Evolutionary conservation across 2,888 invertebrate genomes (phyloP).

Genomic region (Rhaphigaster nebulosa): DNA sequence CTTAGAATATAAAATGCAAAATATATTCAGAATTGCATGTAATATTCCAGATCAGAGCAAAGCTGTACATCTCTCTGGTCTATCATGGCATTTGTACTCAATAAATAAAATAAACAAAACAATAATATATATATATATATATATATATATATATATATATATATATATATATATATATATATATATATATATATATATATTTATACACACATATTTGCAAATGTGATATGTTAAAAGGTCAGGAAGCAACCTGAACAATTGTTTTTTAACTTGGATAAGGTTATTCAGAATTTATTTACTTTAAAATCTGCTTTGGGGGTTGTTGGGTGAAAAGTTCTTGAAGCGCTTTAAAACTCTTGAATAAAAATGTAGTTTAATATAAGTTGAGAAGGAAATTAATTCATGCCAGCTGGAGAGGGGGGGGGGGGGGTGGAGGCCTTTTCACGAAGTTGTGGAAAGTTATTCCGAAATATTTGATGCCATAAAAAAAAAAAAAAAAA

Average conservation of each 20-base stretch:
- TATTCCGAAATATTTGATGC: slow-evolving; percentile 45
- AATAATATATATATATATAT: too few species aligned
- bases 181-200: too few species aligned
- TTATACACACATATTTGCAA: too few species aligned
- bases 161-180: too few species aligned
- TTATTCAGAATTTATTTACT: slow-evolving; percentile 57
- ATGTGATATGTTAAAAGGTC: not conserved
- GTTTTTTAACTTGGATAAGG: slow-evolving; percentile 37
- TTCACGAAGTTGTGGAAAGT: slow-evolving; percentile 43
- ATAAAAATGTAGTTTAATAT: slow-evolving; percentile 58
- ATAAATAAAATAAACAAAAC: too few species aligned
- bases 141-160: too few species aligned
- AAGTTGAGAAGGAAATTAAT: slow-evolving; percentile 56
- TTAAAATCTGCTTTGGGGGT: slow-evolving; percentile 6
- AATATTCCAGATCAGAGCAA: too few species aligned
- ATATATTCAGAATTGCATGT: too few species aligned
- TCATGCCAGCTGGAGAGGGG: slow-evolving; percentile 47
- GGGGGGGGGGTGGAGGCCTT: slow-evolving; percentile 8
- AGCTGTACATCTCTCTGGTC: too few species aligned
- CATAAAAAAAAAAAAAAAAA: slow-evolving; percentile 14
- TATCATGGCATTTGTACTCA: too few species aligned
- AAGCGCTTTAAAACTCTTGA: slow-evolving; percentile 53
- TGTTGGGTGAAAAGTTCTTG: slow-evolving; percentile 47
- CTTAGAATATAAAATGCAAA: too few species aligned
- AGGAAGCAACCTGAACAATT: slow-evolving; percentile 13